Percentiles rank a stretch among this genome's conserved stretches.
These are phyloP conservation scores for Proterorhinus semilunaris DNA, from an alignment of 2,113 vertebrate species.

Conservation along the genomic window DNA sequence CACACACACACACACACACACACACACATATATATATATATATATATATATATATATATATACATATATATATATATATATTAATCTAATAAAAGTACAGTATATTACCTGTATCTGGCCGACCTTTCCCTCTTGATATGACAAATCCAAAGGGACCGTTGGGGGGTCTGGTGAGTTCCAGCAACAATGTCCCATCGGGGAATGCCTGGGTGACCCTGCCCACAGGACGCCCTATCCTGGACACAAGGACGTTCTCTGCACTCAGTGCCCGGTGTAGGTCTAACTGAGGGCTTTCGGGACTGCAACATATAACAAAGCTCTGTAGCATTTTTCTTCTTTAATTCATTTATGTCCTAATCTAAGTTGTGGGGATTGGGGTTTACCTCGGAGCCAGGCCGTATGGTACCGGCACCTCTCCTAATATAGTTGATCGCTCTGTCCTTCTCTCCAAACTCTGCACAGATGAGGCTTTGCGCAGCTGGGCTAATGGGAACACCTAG, in stretches of 20 bases:
- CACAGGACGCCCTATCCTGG: constrained; percentile 73
- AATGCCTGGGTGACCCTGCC: constrained; percentile 85
- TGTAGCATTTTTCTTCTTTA: neutral
- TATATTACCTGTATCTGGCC: constrained; percentile 84
- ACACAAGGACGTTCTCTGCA: constrained; percentile 79
- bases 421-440: constrained; percentile 79
- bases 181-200: constrained; percentile 85
- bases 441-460: constrained; percentile 87
- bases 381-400: constrained; percentile 78
- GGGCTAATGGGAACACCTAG: constrained; percentile 87
- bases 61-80: too few relatives aligned
- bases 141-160: constrained; percentile 86
- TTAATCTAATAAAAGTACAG: neutral
- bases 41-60: too few relatives aligned
- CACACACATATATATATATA: too few relatives aligned
- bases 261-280: constrained; percentile 76
- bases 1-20: too few relatives aligned
- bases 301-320: constrained; percentile 17
- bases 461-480: constrained; percentile 84
- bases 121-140: constrained; percentile 87
- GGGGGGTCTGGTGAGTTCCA: constrained; percentile 83
- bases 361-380: neutral
- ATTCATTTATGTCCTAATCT: neutral
- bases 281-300: constrained; percentile 61
- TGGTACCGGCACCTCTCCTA: constrained; percentile 69